Percentiles rank a stretch among this genome's conserved stretches.
phyloP scores from a whole-genome alignment of 2,888 invertebrate species.

The Hirtodrosophila trivittata region DNA sequence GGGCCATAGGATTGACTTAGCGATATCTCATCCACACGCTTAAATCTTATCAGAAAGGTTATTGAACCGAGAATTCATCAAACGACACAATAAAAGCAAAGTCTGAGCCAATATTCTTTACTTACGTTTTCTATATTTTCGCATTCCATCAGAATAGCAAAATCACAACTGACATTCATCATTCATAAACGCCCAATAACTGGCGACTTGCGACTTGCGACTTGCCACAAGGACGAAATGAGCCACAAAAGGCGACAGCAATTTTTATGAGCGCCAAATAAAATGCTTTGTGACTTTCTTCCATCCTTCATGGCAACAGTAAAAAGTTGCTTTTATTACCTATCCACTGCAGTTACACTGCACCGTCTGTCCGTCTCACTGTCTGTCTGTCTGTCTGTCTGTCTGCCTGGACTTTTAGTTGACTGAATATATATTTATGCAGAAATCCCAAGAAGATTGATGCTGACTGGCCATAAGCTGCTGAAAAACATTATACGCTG shows the following conservation, averaged over 20 bases:
- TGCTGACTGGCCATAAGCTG: constrained; percentile 60
- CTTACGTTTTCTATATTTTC: constrained; percentile 26
- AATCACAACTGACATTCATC: constrained; percentile 68
- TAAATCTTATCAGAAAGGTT: constrained; percentile 23
- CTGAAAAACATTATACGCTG: constrained; percentile 50
- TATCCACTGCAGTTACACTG: neutral
- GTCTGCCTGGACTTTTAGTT: constrained; percentile 13
- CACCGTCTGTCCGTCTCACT: neutral
- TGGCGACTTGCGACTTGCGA: constrained; percentile 26
- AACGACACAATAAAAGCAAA: constrained; percentile 25
- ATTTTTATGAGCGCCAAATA: constrained; percentile 61
- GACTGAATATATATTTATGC: constrained; percentile 69
- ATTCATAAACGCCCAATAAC: constrained; percentile 63
- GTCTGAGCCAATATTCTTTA: constrained; percentile 31
- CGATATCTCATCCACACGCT: neutral
- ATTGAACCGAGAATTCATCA: constrained; percentile 44
- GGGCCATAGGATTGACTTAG: constrained; percentile 16
- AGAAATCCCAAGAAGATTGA: constrained; percentile 66
- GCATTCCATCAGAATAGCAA: constrained; percentile 58
- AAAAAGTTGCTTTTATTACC: constrained; percentile 68
- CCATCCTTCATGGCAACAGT: constrained; percentile 71
- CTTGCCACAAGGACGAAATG: constrained; percentile 40
- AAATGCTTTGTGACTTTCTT: constrained; percentile 76
- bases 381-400: neutral
- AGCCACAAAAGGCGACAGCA: constrained; percentile 42